These are phyloP conservation scores for Bujurquina vittata DNA, from an alignment of 2,113 vertebrate species.

Conservation along the genomic window DNA sequence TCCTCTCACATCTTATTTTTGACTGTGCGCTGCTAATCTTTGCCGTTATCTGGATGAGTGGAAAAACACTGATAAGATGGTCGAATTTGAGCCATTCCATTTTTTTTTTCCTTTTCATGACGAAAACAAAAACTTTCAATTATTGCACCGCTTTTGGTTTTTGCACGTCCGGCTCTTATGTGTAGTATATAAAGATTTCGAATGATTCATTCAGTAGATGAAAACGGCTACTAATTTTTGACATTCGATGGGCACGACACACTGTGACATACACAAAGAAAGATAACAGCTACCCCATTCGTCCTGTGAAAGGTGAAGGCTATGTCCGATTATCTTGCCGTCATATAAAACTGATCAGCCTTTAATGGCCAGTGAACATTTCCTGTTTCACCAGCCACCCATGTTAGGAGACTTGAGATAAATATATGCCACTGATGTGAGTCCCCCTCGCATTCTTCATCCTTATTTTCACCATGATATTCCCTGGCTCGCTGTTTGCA, in stretches of 20 bases:
- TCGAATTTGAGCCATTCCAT: background rate
- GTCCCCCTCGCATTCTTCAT: conserved; percentile 39
- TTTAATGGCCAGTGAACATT: conserved; percentile 14
- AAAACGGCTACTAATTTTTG: background rate
- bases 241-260: background rate
- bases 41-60: conserved; percentile 58
- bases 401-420: conserved; percentile 28
- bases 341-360: background rate
- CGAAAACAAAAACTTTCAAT: background rate
- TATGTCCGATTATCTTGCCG: background rate
- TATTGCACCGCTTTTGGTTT: background rate
- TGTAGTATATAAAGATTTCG: background rate
- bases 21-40: conserved; percentile 49
- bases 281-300: background rate
- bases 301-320: background rate
- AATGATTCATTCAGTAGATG: background rate
- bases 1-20: conserved; percentile 76
- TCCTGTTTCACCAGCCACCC: conserved; percentile 27
- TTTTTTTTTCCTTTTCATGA: conserved; percentile 1
- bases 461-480: conserved; percentile 62
- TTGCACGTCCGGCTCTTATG: background rate
- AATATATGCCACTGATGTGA: conserved; percentile 37
- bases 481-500: conserved; percentile 71
- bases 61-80: conserved; percentile 43
- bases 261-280: background rate